phyloP scores from a whole-genome alignment of 2,888 invertebrate species.

The Drosophila nigritarsus region DNA sequence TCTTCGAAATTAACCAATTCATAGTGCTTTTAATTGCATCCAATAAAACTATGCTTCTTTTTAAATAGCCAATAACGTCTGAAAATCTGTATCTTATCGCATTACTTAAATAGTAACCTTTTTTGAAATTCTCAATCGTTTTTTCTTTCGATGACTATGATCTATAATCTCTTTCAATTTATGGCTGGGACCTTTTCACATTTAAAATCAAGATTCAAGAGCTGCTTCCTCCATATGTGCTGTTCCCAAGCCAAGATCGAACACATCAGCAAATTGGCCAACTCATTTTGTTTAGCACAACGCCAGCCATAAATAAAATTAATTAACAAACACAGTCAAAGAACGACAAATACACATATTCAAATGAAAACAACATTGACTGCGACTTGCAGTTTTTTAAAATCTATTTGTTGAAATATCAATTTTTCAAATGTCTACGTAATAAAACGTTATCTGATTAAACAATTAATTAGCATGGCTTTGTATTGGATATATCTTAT shows the following conservation, averaged over 20 bases:
- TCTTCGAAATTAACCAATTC: background rate
- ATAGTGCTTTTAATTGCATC: background rate
- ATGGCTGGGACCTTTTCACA: slow-evolving; percentile 52
- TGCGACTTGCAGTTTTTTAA: slow-evolving; percentile 48
- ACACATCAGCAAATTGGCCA: slow-evolving; percentile 66
- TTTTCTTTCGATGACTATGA: slow-evolving; percentile 14
- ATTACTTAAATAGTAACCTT: slow-evolving; percentile 30
- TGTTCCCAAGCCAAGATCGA: slow-evolving; percentile 60
- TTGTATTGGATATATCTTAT: slow-evolving; percentile 31
- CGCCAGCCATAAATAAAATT: slow-evolving; percentile 67
- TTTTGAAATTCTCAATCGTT: slow-evolving; percentile 20
- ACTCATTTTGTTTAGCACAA: slow-evolving; percentile 64
- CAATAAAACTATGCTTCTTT: background rate
- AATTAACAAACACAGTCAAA: slow-evolving; percentile 52
- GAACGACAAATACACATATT: slow-evolving; percentile 17
- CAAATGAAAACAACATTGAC: slow-evolving; percentile 16
- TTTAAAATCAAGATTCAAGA: slow-evolving; percentile 44
- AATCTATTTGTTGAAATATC: slow-evolving; percentile 72
- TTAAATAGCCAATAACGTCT: slow-evolving; percentile 30
- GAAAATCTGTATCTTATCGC: slow-evolving; percentile 1
- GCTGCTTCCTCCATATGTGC: slow-evolving; percentile 51
- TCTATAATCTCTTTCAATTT: slow-evolving; percentile 57
- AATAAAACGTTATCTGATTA: slow-evolving; percentile 73
- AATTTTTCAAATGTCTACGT: slow-evolving; percentile 77
- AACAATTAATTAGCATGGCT: slow-evolving; percentile 74